phyloP scores from a whole-genome alignment of 37 sponge, comb jelly and placozoan genomes.

The Ephydatia muelleri region DNA sequence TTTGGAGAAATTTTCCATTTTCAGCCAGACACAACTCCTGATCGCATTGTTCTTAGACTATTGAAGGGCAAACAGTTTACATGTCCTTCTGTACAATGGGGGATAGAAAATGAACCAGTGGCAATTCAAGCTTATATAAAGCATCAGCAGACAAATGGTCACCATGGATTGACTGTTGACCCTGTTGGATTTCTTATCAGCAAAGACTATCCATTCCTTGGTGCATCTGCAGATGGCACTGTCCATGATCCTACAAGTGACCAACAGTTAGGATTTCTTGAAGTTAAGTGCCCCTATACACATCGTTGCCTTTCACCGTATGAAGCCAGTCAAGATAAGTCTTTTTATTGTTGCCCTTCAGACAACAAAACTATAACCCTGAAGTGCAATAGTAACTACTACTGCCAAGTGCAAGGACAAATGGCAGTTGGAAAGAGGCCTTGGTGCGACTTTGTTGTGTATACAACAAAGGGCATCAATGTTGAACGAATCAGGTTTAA shows the following conservation, averaged over 20 bases:
- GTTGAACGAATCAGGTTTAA: constrained; percentile 17
- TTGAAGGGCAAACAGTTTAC: neutral
- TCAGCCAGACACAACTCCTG: constrained; percentile 6
- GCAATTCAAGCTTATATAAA: constrained; percentile 13
- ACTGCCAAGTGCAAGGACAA: constrained; percentile 33
- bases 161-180: constrained; percentile 24
- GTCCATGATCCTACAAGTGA: constrained; percentile 54
- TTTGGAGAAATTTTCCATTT: neutral
- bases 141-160: constrained; percentile 34
- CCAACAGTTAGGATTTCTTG: constrained; percentile 42
- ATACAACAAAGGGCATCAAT: constrained; percentile 9
- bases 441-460: constrained; percentile 38
- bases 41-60: constrained; percentile 2
- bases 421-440: constrained; percentile 15
- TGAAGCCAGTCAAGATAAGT: neutral
- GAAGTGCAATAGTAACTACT: constrained; percentile 2
- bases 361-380: neutral
- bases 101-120: neutral
- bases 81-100: neutral
- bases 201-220: constrained; percentile 30
- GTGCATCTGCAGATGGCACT: constrained; percentile 64
- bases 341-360: constrained; percentile 19
- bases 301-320: neutral
- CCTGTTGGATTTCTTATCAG: constrained; percentile 54
- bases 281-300: constrained; percentile 16